Percentiles rank a stretch among this genome's conserved stretches.
These are phyloP conservation scores for Bombyx huttoni DNA, from an alignment of 2,888 invertebrate species.

Conservation along the genomic window DNA sequence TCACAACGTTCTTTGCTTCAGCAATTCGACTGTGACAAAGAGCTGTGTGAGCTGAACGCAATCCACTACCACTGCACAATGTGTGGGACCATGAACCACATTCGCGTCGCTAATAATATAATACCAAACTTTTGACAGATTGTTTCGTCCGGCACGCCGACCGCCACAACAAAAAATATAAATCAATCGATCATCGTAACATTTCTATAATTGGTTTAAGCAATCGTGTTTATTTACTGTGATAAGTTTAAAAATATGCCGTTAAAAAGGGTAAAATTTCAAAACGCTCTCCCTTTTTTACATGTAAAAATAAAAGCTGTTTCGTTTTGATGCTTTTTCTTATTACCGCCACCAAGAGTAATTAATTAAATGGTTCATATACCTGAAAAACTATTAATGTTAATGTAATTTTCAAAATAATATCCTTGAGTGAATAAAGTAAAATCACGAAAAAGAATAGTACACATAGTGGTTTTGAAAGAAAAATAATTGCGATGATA, in stretches of 20 bases:
- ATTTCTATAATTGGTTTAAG: background rate
- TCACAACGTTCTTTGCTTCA: constrained; percentile 10
- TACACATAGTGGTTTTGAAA: too few relatives aligned
- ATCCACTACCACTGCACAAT: constrained; percentile 25
- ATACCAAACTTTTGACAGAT: constrained; percentile 10
- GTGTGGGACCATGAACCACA: constrained; percentile 37
- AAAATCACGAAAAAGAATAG: too few relatives aligned
- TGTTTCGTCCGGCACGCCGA: constrained; percentile 2
- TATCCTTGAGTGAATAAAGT: too few relatives aligned
- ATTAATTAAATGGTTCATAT: too few relatives aligned
- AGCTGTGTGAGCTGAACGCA: constrained; percentile 22
- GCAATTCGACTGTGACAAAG: constrained; percentile 18
- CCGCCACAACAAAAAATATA: background rate
- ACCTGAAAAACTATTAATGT: too few relatives aligned
- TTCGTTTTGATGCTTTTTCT: too few relatives aligned
- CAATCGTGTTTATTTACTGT: background rate
- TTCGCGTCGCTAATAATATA: constrained; percentile 20
- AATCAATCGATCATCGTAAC: background rate
- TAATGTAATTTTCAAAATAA: too few relatives aligned
- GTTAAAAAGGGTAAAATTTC: too few relatives aligned
- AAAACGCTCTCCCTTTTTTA: too few relatives aligned
- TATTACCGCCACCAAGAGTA: too few relatives aligned
- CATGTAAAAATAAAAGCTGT: too few relatives aligned
- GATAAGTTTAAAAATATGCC: background rate
- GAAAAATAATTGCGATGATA: too few relatives aligned